A percentile compares a stretch with the other conserved stretches of the same genome.
Conservation (phyloP, 2,113 vertebrate species). For the Mionectes macconnelli region DNA sequence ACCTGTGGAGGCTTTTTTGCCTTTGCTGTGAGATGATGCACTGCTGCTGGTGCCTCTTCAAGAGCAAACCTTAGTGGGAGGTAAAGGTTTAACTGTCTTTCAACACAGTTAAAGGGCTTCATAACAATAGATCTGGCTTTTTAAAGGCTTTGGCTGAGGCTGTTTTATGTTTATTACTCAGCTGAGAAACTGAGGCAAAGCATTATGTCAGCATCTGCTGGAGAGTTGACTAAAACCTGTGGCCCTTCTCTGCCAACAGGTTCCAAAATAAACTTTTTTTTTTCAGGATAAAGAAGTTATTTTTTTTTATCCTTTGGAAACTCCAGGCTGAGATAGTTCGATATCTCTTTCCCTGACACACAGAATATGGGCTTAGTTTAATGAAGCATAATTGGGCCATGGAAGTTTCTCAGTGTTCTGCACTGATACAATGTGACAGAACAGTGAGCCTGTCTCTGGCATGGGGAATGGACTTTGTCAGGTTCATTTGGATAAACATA, state of each 20-base stretch:
- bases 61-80: background rate
- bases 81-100: background rate
- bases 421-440: constrained; percentile 34
- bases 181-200: background rate
- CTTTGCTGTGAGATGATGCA: background rate
- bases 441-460: constrained; percentile 8
- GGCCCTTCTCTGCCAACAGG: background rate
- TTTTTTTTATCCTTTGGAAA: background rate
- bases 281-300: background rate
- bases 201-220: background rate
- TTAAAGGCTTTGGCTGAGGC: background rate
- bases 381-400: constrained; percentile 64
- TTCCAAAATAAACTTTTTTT: background rate
- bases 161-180: background rate
- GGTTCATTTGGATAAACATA: background rate
- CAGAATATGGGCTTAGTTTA: constrained; percentile 37
- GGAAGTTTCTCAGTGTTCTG: constrained; percentile 9
- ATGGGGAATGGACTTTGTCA: background rate
- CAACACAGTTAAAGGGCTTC: background rate
- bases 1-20: background rate
- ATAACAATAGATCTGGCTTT: background rate
- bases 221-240: background rate
- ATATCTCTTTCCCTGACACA: background rate
- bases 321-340: background rate
- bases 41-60: background rate